Conservation (phyloP, 2,113 vertebrate species). For the Carettochelys insculpta region DNA sequence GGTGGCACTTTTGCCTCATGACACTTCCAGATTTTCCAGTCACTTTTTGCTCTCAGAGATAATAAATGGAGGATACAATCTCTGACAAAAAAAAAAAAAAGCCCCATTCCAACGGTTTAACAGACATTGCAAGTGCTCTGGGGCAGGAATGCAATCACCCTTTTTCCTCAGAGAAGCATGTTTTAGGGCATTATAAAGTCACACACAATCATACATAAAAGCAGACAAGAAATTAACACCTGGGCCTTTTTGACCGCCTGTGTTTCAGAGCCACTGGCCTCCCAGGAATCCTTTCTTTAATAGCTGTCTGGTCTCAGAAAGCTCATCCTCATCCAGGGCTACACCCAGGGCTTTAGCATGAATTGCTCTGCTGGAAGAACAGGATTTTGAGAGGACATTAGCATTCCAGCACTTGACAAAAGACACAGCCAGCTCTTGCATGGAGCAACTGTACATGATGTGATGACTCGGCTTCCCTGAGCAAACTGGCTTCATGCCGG, state of each 20-base stretch:
- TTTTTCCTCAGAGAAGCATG: neutral
- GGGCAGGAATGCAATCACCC: neutral
- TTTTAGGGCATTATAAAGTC: neutral
- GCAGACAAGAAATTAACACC: neutral
- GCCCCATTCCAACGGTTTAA: neutral
- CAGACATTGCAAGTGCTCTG: neutral
- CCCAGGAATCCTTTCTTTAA: neutral
- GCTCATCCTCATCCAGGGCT: constrained; percentile 7
- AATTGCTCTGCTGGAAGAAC: constrained; percentile 63
- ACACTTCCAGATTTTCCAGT: neutral
- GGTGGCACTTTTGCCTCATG: neutral
- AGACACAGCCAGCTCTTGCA: neutral
- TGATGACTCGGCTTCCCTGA: neutral
- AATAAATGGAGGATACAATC: neutral
- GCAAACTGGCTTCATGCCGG: neutral
- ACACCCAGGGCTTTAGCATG: constrained; percentile 34
- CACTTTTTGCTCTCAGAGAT: neutral
- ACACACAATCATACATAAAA: neutral
- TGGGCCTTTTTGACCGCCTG: neutral
- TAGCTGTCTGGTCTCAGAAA: neutral
- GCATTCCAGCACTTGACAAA: neutral
- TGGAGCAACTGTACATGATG: rapidly evolving
- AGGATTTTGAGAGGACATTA: constrained; percentile 30
- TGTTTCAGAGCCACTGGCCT: neutral
- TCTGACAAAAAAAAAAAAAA: too few relatives aligned